These are phyloP conservation scores for Zophobas morio DNA, from an alignment of 1,140 invertebrate species.

Conservation along the genomic window DNA sequence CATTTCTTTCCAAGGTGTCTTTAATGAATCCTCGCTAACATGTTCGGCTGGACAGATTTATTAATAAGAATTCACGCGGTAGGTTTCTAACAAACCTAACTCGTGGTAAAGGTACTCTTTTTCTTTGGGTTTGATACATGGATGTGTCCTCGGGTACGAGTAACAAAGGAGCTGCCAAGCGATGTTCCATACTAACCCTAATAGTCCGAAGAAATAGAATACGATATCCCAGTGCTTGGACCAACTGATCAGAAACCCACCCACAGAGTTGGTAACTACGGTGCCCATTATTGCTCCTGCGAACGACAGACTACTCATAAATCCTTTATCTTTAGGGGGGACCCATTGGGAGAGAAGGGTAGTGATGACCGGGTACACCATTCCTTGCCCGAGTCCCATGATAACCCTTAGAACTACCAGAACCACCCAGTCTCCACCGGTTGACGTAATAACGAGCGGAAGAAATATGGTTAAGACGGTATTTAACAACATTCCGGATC, in stretches of 20 bases:
- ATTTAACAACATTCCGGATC: slow-evolving; percentile 79
- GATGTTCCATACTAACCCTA: slow-evolving; percentile 82
- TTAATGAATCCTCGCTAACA: slow-evolving; percentile 52
- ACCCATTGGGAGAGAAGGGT: too few relatives aligned
- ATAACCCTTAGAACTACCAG: slow-evolving; percentile 60
- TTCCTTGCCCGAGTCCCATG: too few relatives aligned
- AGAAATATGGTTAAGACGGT: slow-evolving; percentile 82
- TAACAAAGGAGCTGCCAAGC: slow-evolving; percentile 81
- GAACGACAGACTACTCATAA: too few relatives aligned
- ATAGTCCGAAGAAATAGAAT: slow-evolving; percentile 87
- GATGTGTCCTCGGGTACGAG: slow-evolving; percentile 85
- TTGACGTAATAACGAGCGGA: slow-evolving; percentile 74
- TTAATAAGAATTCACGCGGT: neutral
- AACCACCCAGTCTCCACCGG: slow-evolving; percentile 72
- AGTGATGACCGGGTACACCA: too few relatives aligned
- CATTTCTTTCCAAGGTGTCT: slow-evolving; percentile 78
- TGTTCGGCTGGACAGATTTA: slow-evolving; percentile 52
- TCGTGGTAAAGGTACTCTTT: slow-evolving; percentile 80
- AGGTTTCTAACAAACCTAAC: slow-evolving; percentile 67
- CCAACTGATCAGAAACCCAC: slow-evolving; percentile 77
- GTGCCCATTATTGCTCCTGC: too few relatives aligned
- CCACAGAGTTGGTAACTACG: too few relatives aligned
- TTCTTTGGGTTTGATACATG: slow-evolving; percentile 86
- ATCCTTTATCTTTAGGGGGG: too few relatives aligned
- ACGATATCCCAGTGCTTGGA: slow-evolving; percentile 80